Evolutionary conservation across 2,888 invertebrate genomes (phyloP).

Genomic region (Erebia epiphron): DNA sequence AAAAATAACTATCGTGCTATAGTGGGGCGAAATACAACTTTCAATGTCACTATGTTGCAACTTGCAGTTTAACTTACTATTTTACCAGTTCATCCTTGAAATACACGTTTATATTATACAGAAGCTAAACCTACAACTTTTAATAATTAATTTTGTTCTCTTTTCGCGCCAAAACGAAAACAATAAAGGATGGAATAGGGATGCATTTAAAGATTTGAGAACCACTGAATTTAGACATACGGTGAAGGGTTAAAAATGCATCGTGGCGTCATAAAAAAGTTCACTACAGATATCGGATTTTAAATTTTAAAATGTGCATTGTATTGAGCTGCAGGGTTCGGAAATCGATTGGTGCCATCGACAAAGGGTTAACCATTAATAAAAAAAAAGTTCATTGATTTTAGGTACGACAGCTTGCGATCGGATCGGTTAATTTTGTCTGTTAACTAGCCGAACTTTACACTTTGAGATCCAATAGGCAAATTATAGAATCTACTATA

Average conservation of each 20-base stretch:
- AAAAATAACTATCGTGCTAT: too few species aligned
- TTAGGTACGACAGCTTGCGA: constrained; percentile 73
- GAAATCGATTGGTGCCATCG: constrained; percentile 78
- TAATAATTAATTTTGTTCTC: too few species aligned
- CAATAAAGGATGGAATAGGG: background rate
- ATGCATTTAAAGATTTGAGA: constrained; percentile 50
- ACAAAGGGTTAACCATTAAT: constrained; percentile 80
- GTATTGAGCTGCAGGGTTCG: constrained; percentile 76
- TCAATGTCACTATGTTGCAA: too few species aligned
- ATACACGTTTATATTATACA: too few species aligned
- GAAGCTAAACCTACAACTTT: too few species aligned
- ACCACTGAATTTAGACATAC: constrained; percentile 64
- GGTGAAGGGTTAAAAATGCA: constrained; percentile 82
- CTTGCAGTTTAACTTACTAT: too few species aligned
- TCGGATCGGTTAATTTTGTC: constrained; percentile 33
- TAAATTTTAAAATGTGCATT: constrained; percentile 83
- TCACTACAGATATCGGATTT: constrained; percentile 81
- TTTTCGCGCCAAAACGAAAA: background rate
- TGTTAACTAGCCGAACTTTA: constrained; percentile 32
- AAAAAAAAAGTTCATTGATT: constrained; percentile 73
- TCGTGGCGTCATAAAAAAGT: constrained; percentile 77
- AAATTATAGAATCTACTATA: too few species aligned
- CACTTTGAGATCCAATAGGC: too few species aligned
- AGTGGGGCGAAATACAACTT: too few species aligned
- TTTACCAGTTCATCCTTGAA: too few species aligned